A percentile compares a stretch with the other conserved stretches of the same genome.
Evolutionary conservation across 2,113 vertebrate species (phyloP).

Genomic region (Chloroceryle aenea): DNA sequence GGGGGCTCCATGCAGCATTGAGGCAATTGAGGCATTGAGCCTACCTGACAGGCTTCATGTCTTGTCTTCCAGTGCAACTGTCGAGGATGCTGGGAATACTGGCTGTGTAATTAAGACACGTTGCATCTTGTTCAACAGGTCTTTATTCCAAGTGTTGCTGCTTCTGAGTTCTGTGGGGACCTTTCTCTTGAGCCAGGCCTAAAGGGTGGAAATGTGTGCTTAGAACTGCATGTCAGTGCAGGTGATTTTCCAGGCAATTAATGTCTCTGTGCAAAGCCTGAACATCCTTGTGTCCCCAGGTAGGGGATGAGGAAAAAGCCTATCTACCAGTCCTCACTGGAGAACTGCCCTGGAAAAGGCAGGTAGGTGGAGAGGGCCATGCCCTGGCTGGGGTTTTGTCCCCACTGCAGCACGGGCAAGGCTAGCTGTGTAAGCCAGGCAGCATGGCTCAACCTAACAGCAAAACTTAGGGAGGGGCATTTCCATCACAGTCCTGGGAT

Average conservation of each 20-base stretch:
- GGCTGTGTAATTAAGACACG: not conserved
- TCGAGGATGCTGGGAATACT: accelerated
- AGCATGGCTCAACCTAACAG: not conserved
- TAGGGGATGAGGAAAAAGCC: not conserved
- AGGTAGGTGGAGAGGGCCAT: not conserved
- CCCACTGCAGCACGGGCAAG: not conserved
- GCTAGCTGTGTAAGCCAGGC: not conserved
- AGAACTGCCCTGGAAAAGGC: not conserved
- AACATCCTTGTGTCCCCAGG: not conserved
- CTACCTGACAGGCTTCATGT: not conserved
- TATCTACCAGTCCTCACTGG: not conserved
- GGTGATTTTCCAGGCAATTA: not conserved
- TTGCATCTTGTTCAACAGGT: accelerated
- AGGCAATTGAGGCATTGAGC: not conserved
- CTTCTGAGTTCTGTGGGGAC: not conserved
- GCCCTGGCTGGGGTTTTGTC: not conserved
- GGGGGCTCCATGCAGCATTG: not conserved
- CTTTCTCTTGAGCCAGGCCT: not conserved
- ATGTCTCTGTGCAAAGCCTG: not conserved
- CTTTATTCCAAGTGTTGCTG: not conserved
- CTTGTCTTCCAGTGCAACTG: not conserved
- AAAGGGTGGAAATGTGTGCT: not conserved
- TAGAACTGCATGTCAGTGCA: accelerated
- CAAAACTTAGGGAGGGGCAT: not conserved
- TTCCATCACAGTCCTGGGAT: accelerated